Evolutionary conservation across 2,113 vertebrate genomes (phyloP), one percentile per base, ranked within the genome.

Genomic region (Salvator merianae): DNA sequence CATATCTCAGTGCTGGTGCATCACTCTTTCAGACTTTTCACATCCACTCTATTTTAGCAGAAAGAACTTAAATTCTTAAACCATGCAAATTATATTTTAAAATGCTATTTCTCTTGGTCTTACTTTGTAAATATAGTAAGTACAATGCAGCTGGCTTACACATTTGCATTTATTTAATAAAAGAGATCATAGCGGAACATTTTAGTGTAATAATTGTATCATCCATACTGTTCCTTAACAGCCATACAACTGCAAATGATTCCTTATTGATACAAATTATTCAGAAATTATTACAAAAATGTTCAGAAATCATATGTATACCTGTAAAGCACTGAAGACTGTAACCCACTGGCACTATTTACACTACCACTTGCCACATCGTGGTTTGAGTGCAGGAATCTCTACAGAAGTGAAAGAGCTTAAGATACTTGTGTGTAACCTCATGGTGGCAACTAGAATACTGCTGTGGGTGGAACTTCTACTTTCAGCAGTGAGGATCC

Each of bases 191-290:
- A 83, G 83, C 43, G 85, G 89, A 83, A 65, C 16, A 50, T 3
- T 13, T 55, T 86, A 69, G 9, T 86, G 14, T 80, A 89, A 90
- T 84, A 81, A 71, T 59, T 87, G 34, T 84, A 86, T 84, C 84
- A 89, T 79, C n/a, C 71, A 12, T 80, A 70, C 78, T 76, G 50
- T 84, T 91, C 81, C 86, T 91, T 86, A 90, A 75, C 7, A 82
- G 0, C 26, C 88, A 38, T 66, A 82, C 78, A 88, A 71, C 26
- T 36, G 87, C 4, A 9, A 78, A 77, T 50, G 26, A 88, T 10
- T 79, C n/a, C 71, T 62, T 88, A 79, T 79, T 82, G 72, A 89
- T 85, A 79, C 10, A 92, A 90, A 91, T 91, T 82, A 85, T 89
- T 89, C 85, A 70, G 80, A 84, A 88, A 81, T 69, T 63, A 81